Evolutionary conservation across 2,888 invertebrate species (phyloP), one percentile per base, ranked within the genome.

Genomic region (Cyaniris semiargus): DNA sequence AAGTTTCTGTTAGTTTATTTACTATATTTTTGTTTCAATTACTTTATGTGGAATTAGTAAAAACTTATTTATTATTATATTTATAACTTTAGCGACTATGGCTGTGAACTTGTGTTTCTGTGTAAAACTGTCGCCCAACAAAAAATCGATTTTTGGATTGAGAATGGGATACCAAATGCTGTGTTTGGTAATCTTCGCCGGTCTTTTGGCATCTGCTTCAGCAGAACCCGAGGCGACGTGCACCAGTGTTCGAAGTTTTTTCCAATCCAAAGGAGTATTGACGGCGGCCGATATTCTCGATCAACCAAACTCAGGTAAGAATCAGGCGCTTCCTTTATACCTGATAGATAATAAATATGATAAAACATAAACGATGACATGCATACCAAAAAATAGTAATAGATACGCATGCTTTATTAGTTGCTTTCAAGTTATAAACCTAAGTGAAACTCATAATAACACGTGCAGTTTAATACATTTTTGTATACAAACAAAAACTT

Each of bases 91-190:
- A 84, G 84, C 81, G 85, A 89, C 87, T 85, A 94, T 93, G 93
- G 90, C 90, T 90, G 93, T 93, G 92, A 90, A 89, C 89, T 87
- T 89, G 93, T 92, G 91, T 92, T 91, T 85, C 90, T 88, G 90
- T 93, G 92, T 85, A 87, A 89, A 90, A 92, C 89, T 90, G 91
- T 90, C 91, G 87, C 86, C 87, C 88, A 90, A 89, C 89, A 91
- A 91, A 91, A 93, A 93, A 94, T 94, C 94, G 93, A 94, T 94
- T 94, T 90, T 91, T 83, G 90, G 91, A 88, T 90, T 90, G 86
- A 88, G 89, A 89, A 90, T 92, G 90, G 85, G 85, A 85, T 90
- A 87, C 88, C 89, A 89, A 91, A 90, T 92, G 88, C 86, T 93
- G 86, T 91, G 87, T 91, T 88, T 92, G 87, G 84, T 91, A 84